phyloP scores from a whole-genome alignment of 2,888 invertebrate species.

The Stenodema calcarata region DNA sequence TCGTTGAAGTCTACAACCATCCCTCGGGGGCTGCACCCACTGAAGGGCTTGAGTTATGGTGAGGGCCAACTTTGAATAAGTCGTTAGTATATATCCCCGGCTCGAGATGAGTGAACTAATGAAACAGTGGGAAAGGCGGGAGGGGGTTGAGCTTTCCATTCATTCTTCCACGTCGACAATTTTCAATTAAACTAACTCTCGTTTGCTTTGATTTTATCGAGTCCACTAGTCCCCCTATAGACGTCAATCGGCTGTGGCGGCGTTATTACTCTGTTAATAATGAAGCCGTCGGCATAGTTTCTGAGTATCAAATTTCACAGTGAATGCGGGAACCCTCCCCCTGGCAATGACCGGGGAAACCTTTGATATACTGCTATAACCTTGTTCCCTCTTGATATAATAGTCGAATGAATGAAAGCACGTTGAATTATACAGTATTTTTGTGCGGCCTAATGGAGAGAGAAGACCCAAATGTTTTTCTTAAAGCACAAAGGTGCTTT shows the following conservation, averaged over 20 bases:
- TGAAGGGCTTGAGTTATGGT: too few relatives aligned
- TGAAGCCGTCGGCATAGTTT: not conserved
- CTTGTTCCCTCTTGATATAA: not conserved
- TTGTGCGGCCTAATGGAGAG: too few relatives aligned
- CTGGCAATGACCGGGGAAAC: not conserved
- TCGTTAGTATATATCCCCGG: not conserved
- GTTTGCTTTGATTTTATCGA: conserved; percentile 9
- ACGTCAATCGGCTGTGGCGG: not conserved
- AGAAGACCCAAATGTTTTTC: too few relatives aligned
- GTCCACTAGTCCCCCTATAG: not conserved
- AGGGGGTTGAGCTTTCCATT: not conserved
- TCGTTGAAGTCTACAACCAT: too few relatives aligned
- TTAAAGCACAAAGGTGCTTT: too few relatives aligned
- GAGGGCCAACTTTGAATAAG: not conserved
- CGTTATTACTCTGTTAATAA: not conserved
- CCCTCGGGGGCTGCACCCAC: too few relatives aligned
- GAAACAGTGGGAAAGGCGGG: too few relatives aligned
- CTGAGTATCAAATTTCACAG: not conserved
- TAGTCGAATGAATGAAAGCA: too few relatives aligned
- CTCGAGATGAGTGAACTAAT: not conserved
- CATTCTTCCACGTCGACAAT: conserved; percentile 32
- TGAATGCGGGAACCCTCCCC: not conserved
- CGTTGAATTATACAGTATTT: too few relatives aligned
- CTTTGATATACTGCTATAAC: not conserved
- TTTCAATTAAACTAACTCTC: conserved; percentile 23